Evolutionary conservation across 2,888 invertebrate species (phyloP), one percentile per base, ranked within the genome.

Genomic region (Baccha elongata): DNA sequence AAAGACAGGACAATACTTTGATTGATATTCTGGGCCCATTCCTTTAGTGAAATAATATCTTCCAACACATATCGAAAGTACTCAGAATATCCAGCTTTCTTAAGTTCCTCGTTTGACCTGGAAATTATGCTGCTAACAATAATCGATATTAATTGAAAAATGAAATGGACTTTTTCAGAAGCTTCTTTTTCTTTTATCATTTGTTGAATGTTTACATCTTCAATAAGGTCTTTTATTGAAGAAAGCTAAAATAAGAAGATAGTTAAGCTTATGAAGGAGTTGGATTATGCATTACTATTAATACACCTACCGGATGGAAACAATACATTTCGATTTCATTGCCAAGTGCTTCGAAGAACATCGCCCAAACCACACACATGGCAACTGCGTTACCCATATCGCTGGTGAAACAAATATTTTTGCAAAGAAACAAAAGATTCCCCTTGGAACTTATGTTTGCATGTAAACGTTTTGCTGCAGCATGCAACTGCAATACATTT

Each of bases 301-400:
- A 40, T 26, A 8, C 35, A 13, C 60, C 19, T 40, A 87, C 86
- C 84, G 86, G 83, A 42, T 85, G 86, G 48, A 87, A 87, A 50
- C 85, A 86, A 60, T 85, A 87, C 86, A 87, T 87, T 40, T 86
- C 71, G 3, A 85, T 75, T 11, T 85, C 58, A 0, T 85, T 85
- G 32, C 84, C 85, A 2, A 87, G 79, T 3, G 86, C 84, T 35
- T 87, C 86, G 21, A 85, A 69, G 2, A 87, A 21, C 72, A 87
- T 85, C 3, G 85, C 86, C 87, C 87, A 87, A 5, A 86, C 75
- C 2, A 87, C 64, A 10, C 87, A 87, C 55, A 86, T 85, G 1
- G 86, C 84, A 21, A 87, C 80, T 1, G 87, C 87, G 21, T 85
- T 79, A 0, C 86, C 87, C 8, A 86, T 86, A 32, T 87, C 86